These are phyloP conservation scores for Standfussiana lucernea DNA, from an alignment of 2,888 invertebrate genomes.

Conservation along the genomic window DNA sequence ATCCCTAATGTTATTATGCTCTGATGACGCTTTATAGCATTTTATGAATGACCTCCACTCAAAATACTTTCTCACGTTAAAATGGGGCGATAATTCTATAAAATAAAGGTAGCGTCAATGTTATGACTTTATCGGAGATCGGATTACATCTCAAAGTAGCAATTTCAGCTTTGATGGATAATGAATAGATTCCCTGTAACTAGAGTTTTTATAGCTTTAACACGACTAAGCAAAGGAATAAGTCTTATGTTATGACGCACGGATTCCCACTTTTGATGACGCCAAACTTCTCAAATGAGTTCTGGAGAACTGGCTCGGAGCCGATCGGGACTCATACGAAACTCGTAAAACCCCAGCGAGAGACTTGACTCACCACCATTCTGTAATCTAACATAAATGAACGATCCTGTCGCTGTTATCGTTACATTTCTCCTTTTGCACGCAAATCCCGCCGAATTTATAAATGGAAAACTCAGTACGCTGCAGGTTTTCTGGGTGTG, in stretches of 20 bases:
- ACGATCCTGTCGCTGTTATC: constrained; percentile 83
- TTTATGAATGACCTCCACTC: constrained; percentile 67
- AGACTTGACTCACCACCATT: constrained; percentile 78
- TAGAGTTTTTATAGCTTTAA: constrained; percentile 59
- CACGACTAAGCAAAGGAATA: constrained; percentile 66
- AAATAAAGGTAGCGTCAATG: constrained; percentile 62
- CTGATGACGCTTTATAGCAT: constrained; percentile 73
- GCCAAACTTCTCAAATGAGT: constrained; percentile 85
- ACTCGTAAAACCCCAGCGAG: constrained; percentile 86
- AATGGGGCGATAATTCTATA: constrained; percentile 59
- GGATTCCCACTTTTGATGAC: constrained; percentile 82
- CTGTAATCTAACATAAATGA: constrained; percentile 83
- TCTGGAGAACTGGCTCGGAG: constrained; percentile 81
- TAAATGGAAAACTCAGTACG: constrained; percentile 81
- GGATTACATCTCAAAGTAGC: constrained; percentile 40
- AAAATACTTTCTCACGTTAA: constrained; percentile 63
- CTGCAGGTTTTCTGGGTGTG: constrained; percentile 79
- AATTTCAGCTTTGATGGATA: constrained; percentile 41
- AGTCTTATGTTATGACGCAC: constrained; percentile 71
- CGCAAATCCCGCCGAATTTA: constrained; percentile 82
- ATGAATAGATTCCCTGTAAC: constrained; percentile 48
- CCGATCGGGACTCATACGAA: constrained; percentile 85
- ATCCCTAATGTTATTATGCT: constrained; percentile 76
- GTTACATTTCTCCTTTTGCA: constrained; percentile 84
- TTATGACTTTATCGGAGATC: constrained; percentile 48